Base-by-base conservation (phyloP, 1,140 invertebrate genomes). In the Zaprionus inermis region DNA sequence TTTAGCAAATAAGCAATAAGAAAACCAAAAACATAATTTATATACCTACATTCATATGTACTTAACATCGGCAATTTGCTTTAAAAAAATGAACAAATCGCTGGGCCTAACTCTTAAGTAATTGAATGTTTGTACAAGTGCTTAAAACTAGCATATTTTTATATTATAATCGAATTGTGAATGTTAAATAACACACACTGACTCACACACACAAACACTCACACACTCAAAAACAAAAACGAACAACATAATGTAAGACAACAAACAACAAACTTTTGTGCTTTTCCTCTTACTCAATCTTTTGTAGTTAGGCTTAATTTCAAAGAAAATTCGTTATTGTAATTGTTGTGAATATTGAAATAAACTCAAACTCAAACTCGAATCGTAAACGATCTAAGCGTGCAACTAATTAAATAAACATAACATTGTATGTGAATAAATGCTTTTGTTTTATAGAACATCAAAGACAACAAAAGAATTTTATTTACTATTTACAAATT, bases 281-380 rank as follows among this genome's bases (percentile, higher is more conserved):
- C 84, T 89, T 89, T 89, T 89, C 75, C 84, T 89, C 85, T 81
- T 69, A 68, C 58, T 80, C 78, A 81, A 78, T 78, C 76, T 85
- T 89, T 84, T 68, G 85, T 89, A 89, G 85, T 70, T 89, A 89
- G 85, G 85, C 81, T 84, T 90, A 90, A 89, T 84, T 89, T 89
- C 75, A 78, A 90, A 56, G 68, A 88, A 89, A 90, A 81, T 89
- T 89, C 85, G 85, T 89, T 89, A 89, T 84, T 84, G 81, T 86
- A 86, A 84, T 89, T 89, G 85, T 89, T 89, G 85, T 89, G 85
- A 89, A 89, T 89, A 89, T 86, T 82, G 63, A 86, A 85, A 76
- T 78, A 85, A 76, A 76, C 69, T 66, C 68, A 58, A 72, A 22
- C n/a, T 56, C 20, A 46, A 85, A 79, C 78, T 72, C 60, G 49